Base-by-base conservation (phyloP, 2,888 invertebrate genomes). In the Caenorhabditis sinica region DNA sequence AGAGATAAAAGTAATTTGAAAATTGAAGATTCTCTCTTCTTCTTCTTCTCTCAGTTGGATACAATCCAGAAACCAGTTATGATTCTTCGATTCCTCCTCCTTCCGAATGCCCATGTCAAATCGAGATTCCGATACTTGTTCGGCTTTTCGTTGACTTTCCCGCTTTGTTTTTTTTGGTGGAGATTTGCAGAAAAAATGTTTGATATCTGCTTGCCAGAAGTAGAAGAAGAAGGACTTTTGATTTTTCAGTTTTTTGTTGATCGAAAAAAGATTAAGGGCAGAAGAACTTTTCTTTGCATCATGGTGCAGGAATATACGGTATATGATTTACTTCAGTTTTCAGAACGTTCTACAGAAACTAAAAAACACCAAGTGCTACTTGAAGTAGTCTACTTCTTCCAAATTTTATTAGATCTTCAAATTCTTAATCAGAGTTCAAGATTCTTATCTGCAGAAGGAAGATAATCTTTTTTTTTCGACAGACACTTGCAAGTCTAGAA, bases 51-150 rank as follows among this genome's bases (percentile, higher is more conserved):
- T 49, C 65, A 68, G 51, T 66, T 43, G 66, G 51, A 66, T 30
- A 43, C 49, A 66, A 40, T 69, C 56, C 69, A 49, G 23, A 49
- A 69, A 69, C 69, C 69, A 69, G 69, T 69, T 56, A 66, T 25
- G 11, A 36, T 51, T 28, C 66, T 11, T 20, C 28, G 6, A 25
- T 60, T 30, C n/a, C n/a, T 33, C n/a, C 49, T n/a, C 36, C n/a
- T 49, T 30, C 49, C 23, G 30, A 51, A 25, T 56, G 36, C 8
- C 69, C 36, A 40, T 56, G 56, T 56, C 69, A 36, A 53, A 56
- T 40, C 69, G 69, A 69, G 53, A 69, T 56, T 20, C 23, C 5
- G 23, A 17, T 56, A 36, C 40, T 56, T 40, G 56, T 56, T 53
- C 33, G 20, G 69, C 66, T 53, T 69, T 56, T 69, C 69, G 36